Percentiles rank a stretch among this genome's conserved stretches.
Conservation (phyloP, 2,797 vertebrate genomes). For the Lateolabrax maculatus region DNA sequence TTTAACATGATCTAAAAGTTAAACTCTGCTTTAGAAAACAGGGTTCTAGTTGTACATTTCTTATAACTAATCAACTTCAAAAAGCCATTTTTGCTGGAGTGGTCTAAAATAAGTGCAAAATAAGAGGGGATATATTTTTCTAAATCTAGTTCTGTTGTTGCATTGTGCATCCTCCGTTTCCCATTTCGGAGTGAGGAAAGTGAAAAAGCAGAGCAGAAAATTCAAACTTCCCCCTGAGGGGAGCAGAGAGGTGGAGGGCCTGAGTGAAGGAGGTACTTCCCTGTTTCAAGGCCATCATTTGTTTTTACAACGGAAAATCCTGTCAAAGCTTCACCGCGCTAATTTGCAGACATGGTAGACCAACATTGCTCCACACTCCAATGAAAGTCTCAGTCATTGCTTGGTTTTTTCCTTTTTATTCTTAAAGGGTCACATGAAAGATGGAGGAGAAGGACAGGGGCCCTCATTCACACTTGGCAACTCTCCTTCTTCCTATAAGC, state of each 20-base stretch:
- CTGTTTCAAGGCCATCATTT: constrained; percentile 51
- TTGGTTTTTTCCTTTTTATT: not conserved
- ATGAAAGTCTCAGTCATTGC: constrained; percentile 21
- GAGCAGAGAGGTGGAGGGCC: not conserved
- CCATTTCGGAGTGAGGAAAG: not conserved
- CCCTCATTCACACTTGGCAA: constrained; percentile 28
- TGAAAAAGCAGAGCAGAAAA: not conserved
- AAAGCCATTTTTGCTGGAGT: too few species aligned
- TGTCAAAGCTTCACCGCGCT: constrained; percentile 21
- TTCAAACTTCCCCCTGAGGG: not conserved
- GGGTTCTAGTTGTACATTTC: not conserved
- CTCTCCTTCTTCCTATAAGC: constrained; percentile 13
- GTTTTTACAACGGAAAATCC: constrained; percentile 55
- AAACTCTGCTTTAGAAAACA: not conserved
- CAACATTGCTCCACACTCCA: not conserved
- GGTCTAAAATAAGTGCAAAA: too few species aligned
- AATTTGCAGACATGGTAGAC: constrained; percentile 32
- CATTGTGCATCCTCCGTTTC: not conserved
- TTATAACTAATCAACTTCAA: constrained; percentile 1
- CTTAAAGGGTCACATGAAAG: constrained; percentile 37
- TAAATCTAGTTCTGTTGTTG: not conserved
- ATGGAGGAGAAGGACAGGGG: constrained; percentile 11
- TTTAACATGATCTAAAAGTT: not conserved
- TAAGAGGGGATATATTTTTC: not conserved
- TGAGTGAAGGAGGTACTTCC: constrained; percentile 12